These are phyloP conservation scores for Ennomos erosarius DNA, from an alignment of 2,888 invertebrate genomes.

Conservation along the genomic window DNA sequence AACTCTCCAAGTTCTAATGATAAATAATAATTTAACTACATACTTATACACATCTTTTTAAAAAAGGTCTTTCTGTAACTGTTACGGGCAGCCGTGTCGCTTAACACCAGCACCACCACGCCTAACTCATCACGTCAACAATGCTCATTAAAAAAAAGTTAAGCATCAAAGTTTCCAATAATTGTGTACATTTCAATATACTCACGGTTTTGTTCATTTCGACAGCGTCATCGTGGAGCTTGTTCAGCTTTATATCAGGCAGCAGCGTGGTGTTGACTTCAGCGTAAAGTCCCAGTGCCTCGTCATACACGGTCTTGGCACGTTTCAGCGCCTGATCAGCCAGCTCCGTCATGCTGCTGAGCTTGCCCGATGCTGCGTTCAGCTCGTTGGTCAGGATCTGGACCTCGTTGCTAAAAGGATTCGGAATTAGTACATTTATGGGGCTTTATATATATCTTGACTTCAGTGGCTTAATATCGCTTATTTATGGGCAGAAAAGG, in stretches of 20 bases:
- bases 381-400: constrained; percentile 88
- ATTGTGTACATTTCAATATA: too few species aligned
- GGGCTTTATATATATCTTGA: too few species aligned
- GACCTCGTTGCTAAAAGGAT: constrained; percentile 85
- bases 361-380: constrained; percentile 88
- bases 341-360: constrained; percentile 88
- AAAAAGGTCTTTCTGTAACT: too few species aligned
- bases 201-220: constrained; percentile 88
- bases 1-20: not conserved
- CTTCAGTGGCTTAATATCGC: too few species aligned
- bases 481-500: too few species aligned
- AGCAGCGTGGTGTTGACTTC: constrained; percentile 92
- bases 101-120: too few species aligned
- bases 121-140: too few species aligned
- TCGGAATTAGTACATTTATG: not conserved
- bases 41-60: too few species aligned
- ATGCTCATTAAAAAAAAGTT: too few species aligned
- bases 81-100: too few species aligned
- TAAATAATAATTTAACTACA: too few species aligned
- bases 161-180: too few species aligned
- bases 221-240: constrained; percentile 88
- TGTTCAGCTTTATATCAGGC: constrained; percentile 90
- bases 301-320: constrained; percentile 91
- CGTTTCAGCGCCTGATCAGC: constrained; percentile 90
- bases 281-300: constrained; percentile 91